A percentile compares a stretch with the other conserved stretches of the same genome.
These are phyloP conservation scores for Leptinotarsa defecta DNA, from an alignment of 1,140 invertebrate species.

Conservation along the genomic window DNA sequence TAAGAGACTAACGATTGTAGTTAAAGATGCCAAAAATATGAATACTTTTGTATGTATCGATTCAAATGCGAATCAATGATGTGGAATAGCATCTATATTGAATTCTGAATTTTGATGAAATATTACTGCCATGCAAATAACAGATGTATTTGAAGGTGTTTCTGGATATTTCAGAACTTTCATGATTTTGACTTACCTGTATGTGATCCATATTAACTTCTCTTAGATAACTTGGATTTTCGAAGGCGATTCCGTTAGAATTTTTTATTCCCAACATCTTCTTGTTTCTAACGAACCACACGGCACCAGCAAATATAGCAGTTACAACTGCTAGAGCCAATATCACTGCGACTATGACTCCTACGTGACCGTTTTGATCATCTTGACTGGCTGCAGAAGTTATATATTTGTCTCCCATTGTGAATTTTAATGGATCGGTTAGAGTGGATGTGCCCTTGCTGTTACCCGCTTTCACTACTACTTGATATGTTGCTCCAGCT, in stretches of 20 bases:
- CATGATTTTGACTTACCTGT: conserved; percentile 59
- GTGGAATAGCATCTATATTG: no score
- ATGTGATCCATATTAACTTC: conserved; percentile 74
- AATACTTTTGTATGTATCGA: no score
- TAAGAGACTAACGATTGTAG: no score
- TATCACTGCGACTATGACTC: conserved; percentile 68
- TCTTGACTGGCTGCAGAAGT: conserved; percentile 63
- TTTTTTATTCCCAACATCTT: conserved; percentile 63
- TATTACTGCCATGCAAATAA: no score
- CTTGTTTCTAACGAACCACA: conserved; percentile 69
- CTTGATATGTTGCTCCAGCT: conserved; percentile 75
- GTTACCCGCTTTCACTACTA: conserved; percentile 81
- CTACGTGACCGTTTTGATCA: conserved; percentile 59
- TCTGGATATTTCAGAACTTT: no score
- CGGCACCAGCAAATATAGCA: conserved; percentile 64
- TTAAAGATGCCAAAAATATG: no score
- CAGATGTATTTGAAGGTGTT: no score
- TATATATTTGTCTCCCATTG: conserved; percentile 71
- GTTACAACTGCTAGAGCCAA: conserved; percentile 69
- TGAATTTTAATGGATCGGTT: conserved; percentile 73
- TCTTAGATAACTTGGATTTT: conserved; percentile 82
- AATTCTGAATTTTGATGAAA: no score
- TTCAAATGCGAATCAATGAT: no score
- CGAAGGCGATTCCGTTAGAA: conserved; percentile 76
- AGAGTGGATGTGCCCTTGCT: conserved; percentile 75